These are phyloP conservation scores for Heterocephalus glaber DNA, from an alignment of 2,113 vertebrate genomes.

Conservation along the genomic window DNA sequence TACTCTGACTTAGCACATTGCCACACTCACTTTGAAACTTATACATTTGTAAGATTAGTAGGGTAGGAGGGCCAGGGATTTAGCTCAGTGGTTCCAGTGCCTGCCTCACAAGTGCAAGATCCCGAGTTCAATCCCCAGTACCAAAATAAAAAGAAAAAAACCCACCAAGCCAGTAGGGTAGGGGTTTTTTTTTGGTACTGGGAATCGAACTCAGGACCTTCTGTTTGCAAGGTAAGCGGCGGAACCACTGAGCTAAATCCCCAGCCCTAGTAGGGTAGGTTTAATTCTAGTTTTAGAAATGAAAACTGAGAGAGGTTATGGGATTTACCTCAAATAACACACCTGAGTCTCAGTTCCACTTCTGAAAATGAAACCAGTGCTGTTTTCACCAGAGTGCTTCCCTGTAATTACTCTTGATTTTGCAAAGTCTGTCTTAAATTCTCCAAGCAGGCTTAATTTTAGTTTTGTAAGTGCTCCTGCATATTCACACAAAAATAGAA, in stretches of 20 bases:
- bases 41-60: slow-evolving; percentile 10
- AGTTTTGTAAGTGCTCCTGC: slow-evolving; percentile 17
- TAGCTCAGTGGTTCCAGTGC: no score
- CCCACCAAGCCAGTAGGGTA: no score
- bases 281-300: slow-evolving; percentile 35
- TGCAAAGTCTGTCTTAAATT: slow-evolving; percentile 47
- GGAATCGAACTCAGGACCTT: no score
- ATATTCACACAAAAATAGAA: neutral
- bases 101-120: no score
- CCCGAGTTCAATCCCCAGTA: no score
- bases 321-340: slow-evolving; percentile 5
- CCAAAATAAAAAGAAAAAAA: no score
- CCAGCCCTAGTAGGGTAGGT: no score
- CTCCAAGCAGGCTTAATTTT: slow-evolving; percentile 49
- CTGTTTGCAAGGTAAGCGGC: no score
- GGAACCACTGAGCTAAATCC: no score
- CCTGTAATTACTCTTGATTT: slow-evolving; percentile 28
- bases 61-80: no score
- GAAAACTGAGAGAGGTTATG: neutral
- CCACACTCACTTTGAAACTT: slow-evolving; percentile 11
- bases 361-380: neutral
- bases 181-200: no score
- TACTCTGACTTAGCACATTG: neutral
- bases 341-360: neutral
- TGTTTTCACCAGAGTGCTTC: slow-evolving; percentile 26